Percentiles rank a stretch among this genome's conserved stretches.
Evolutionary conservation across 2,888 invertebrate species (phyloP).

Genomic region (Caenorhabditis japonica): DNA sequence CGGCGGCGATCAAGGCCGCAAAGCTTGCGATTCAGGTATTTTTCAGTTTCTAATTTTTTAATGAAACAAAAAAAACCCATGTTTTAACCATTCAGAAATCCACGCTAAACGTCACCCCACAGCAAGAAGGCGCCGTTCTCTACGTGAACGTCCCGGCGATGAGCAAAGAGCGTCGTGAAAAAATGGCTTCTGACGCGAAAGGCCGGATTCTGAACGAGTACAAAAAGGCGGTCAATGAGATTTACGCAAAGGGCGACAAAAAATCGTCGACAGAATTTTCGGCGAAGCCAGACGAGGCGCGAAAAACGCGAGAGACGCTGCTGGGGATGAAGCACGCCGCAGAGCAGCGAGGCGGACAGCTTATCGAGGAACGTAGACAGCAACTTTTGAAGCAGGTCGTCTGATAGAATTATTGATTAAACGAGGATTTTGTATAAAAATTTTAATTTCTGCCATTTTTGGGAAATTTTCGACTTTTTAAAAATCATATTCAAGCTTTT

Average conservation of each 20-base stretch:
- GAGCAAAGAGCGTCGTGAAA: conserved; percentile 92
- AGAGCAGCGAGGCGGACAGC: conserved; percentile 49
- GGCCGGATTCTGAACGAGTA: conserved; percentile 80
- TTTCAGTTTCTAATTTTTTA: neutral
- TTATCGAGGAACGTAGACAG: conserved; percentile 58
- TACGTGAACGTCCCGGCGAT: conserved; percentile 81
- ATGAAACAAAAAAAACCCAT: neutral
- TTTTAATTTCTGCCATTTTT: no score
- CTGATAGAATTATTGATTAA: conserved; percentile 32
- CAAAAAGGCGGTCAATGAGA: conserved; percentile 68
- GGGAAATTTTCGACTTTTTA: no score
- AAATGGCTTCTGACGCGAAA: conserved; percentile 87
- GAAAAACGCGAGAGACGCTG: conserved; percentile 52
- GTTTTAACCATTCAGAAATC: conserved; percentile 58
- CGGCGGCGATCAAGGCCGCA: conserved; percentile 68
- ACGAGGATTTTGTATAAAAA: no score
- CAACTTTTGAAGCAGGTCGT: conserved; percentile 63
- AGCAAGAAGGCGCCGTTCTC: conserved; percentile 71
- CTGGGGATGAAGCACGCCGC: conserved; percentile 58
- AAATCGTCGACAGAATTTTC: conserved; percentile 79
- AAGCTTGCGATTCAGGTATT: conserved; percentile 65
- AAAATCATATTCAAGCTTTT: no score
- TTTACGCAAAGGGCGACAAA: conserved; percentile 82
- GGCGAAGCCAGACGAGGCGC: conserved; percentile 77
- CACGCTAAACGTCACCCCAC: conserved; percentile 66